Conservation (phyloP, 2,797 vertebrate species). For the Staurois parvus region DNA sequence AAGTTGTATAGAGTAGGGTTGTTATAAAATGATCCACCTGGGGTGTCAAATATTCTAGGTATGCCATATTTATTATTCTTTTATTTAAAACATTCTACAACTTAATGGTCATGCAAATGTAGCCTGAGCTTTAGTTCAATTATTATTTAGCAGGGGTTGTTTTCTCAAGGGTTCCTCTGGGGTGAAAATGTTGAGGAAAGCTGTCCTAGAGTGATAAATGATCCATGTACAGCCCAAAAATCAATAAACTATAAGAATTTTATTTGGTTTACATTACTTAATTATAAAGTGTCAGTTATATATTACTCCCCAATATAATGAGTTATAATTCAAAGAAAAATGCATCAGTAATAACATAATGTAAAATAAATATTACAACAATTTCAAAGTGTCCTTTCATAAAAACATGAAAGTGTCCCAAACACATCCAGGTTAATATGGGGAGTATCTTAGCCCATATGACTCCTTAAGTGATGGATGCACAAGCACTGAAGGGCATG, state of each 20-base stretch:
- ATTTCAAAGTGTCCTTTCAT: neutral
- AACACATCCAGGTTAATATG: constrained; percentile 21
- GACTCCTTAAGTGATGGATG: constrained; percentile 15
- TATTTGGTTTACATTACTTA: neutral
- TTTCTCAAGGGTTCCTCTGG: too few species aligned
- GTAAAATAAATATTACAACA: neutral
- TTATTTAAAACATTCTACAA: too few species aligned
- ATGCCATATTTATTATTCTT: too few species aligned
- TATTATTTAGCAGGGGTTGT: too few species aligned
- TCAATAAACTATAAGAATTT: neutral
- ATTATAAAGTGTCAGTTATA: neutral
- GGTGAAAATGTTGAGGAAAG: too few species aligned
- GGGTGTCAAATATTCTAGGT: too few species aligned
- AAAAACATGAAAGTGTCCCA: neutral
- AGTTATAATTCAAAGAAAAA: neutral
- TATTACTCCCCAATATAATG: neutral
- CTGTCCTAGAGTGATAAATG: neutral
- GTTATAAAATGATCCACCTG: too few species aligned
- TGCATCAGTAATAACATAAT: neutral
- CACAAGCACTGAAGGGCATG: constrained; percentile 28
- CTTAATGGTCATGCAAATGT: too few species aligned
- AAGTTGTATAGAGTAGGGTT: too few species aligned
- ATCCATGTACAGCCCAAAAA: neutral
- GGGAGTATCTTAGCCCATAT: neutral
- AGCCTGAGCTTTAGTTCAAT: too few species aligned